These are phyloP conservation scores for Melitaea athalia DNA, from an alignment of 2,888 invertebrate genomes.

Conservation along the genomic window DNA sequence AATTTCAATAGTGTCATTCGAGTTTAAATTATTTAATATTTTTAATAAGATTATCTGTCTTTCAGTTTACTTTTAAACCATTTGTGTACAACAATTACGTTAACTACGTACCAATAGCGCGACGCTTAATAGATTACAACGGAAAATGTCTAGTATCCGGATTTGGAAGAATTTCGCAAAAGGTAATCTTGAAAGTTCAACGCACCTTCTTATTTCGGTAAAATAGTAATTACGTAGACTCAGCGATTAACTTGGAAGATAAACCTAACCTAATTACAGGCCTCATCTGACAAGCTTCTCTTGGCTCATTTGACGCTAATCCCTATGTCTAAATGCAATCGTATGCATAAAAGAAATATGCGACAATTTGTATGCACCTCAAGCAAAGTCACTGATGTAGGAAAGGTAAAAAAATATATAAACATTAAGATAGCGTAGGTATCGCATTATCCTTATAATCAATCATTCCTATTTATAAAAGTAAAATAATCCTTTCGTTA, in stretches of 20 bases:
- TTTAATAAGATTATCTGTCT: not conserved
- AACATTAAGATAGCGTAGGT: not conserved
- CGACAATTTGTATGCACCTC: constrained; percentile 55
- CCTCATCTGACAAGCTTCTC: constrained; percentile 43
- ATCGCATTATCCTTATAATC: no score
- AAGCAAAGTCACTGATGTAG: constrained; percentile 46
- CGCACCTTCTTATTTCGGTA: not conserved
- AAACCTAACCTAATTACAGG: constrained; percentile 26
- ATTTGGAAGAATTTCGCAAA: constrained; percentile 49
- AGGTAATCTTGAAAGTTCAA: constrained; percentile 2
- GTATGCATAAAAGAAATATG: constrained; percentile 48
- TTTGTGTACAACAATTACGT: constrained; percentile 50
- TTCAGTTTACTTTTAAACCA: constrained; percentile 45
- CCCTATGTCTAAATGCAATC: constrained; percentile 43
- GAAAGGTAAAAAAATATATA: constrained; percentile 45
- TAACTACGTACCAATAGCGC: constrained; percentile 50
- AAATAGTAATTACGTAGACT: no score
- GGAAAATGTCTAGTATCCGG: constrained; percentile 61
- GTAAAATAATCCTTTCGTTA: no score
- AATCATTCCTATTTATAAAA: no score
- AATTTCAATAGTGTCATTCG: not conserved
- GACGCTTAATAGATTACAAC: constrained; percentile 45
- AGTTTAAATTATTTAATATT: not conserved
- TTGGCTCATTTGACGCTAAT: constrained; percentile 47
- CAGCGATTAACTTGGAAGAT: no score